Evolutionary conservation across 2,113 vertebrate genomes (phyloP).

Genomic region (Eleginops maclovinus): DNA sequence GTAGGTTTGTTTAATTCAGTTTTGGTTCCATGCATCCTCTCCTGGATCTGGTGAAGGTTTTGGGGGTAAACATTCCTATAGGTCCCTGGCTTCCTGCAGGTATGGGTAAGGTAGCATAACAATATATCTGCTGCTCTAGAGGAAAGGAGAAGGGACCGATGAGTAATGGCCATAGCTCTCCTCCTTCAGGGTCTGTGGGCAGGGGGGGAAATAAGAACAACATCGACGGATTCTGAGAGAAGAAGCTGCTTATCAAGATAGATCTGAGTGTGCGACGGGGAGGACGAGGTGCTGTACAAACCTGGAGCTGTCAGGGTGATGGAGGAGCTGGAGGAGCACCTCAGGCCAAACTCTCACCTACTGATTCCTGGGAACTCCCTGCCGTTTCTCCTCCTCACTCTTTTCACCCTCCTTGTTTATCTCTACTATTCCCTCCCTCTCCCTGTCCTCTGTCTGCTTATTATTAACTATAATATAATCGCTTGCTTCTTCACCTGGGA

Average conservation of each 20-base stretch:
- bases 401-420: not conserved
- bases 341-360: slow-evolving; percentile 7
- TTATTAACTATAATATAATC: too few relatives aligned
- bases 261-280: not conserved
- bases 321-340: slow-evolving; percentile 1
- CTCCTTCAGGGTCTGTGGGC: not conserved
- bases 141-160: not conserved
- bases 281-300: not conserved
- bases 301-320: not conserved
- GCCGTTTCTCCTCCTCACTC: not conserved
- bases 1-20: too few relatives aligned
- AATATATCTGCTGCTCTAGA: not conserved
- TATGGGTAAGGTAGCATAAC: not conserved
- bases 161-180: not conserved
- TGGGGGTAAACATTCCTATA: not conserved
- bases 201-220: not conserved
- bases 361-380: not conserved
- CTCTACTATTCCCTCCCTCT: not conserved
- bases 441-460: not conserved
- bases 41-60: too few relatives aligned
- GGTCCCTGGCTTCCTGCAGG: not conserved
- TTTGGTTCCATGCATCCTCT: too few relatives aligned
- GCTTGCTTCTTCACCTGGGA: too few relatives aligned
- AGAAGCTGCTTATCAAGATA: not conserved
- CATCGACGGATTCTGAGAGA: not conserved